phyloP scores from a whole-genome alignment of 2,797 vertebrate genomes.

The Poeciliopsis infans region DNA sequence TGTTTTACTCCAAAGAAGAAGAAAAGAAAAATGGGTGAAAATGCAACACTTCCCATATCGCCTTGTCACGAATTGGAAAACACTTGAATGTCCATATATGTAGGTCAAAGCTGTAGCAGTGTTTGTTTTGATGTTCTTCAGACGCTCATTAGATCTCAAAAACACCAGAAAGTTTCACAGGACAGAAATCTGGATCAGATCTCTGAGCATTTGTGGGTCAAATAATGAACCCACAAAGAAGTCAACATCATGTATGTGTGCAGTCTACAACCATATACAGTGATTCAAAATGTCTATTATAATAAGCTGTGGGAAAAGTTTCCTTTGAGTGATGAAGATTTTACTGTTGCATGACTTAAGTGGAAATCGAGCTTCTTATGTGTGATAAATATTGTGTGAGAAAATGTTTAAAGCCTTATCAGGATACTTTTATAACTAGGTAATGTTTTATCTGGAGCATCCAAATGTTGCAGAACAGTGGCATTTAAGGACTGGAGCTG shows the following conservation, averaged over 20 bases:
- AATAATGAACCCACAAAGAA: neutral
- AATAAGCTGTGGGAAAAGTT: neutral
- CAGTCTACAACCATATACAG: neutral
- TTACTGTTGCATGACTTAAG: neutral
- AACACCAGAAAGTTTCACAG: neutral
- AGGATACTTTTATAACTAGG: neutral
- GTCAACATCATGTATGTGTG: neutral
- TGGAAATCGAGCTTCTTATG: neutral
- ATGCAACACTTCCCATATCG: conserved; percentile 27
- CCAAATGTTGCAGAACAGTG: no score
- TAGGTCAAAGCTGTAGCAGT: neutral
- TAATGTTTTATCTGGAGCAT: neutral
- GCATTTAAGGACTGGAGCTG: no score
- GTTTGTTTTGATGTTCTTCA: neutral
- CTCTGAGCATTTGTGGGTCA: neutral
- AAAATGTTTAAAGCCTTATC: neutral
- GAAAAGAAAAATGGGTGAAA: conserved; percentile 18
- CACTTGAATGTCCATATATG: neutral
- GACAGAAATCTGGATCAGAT: neutral
- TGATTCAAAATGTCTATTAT: neutral
- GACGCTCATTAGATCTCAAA: neutral
- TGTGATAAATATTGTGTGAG: neutral
- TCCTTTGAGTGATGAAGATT: neutral
- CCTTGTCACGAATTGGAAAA: neutral
- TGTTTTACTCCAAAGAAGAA: neutral